Conservation (phyloP, 1,140 invertebrate species). For the Whitmania pigra region DNA sequence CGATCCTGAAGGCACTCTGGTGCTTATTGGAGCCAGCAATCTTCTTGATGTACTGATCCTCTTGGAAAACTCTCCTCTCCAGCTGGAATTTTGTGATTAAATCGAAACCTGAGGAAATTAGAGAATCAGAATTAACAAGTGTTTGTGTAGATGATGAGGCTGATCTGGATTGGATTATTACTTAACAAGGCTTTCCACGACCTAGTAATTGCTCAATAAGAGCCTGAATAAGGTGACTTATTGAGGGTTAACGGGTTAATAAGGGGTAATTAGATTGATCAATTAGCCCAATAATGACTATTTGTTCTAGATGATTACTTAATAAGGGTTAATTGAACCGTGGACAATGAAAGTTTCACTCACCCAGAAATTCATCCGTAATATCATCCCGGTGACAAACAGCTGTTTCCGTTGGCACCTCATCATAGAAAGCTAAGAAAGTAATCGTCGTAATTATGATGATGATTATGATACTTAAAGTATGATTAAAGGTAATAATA, state of each 20-base stretch:
- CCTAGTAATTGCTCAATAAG: too few relatives aligned
- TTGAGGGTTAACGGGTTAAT: background rate
- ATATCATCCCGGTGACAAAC: background rate
- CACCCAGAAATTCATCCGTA: too few relatives aligned
- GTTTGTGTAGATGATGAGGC: background rate
- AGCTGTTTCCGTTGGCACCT: background rate
- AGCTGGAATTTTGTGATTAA: slow-evolving; percentile 4
- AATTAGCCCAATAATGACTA: too few relatives aligned
- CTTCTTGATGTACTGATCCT: background rate
- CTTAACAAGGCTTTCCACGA: background rate
- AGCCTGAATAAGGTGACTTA: background rate
- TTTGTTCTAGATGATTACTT: too few relatives aligned
- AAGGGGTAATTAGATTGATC: background rate
- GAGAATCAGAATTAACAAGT: background rate
- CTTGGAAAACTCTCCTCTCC: background rate
- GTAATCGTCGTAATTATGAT: too few relatives aligned
- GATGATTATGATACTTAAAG: too few relatives aligned
- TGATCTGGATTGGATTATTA: background rate
- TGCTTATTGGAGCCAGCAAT: background rate
- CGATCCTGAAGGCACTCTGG: background rate
- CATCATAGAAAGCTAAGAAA: too few relatives aligned
- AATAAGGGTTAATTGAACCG: background rate
- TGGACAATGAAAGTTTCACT: too few relatives aligned
- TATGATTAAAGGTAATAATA: too few relatives aligned
- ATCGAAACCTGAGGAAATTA: background rate